These are phyloP conservation scores for Cardiocondyla obscurior DNA, from an alignment of 1,140 invertebrate genomes.

Conservation along the genomic window DNA sequence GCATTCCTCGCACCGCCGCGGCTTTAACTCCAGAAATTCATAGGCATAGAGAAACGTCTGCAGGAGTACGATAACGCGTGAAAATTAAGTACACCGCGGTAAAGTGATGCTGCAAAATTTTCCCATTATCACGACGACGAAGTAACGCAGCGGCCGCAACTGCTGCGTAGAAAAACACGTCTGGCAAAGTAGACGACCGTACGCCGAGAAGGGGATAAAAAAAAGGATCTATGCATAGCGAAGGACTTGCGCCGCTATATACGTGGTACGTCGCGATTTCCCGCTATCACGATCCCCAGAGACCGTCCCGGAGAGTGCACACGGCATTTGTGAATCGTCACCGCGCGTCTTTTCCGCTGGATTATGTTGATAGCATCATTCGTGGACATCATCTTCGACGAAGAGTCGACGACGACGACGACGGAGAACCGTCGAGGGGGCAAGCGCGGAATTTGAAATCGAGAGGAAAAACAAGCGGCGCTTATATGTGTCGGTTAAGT, in stretches of 20 bases:
- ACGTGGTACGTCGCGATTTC: conserved; percentile 55
- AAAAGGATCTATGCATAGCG: conserved; percentile 44
- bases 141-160: neutral
- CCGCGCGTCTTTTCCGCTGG: conserved; percentile 44
- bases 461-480: conserved; percentile 60
- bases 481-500: neutral
- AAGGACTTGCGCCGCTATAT: conserved; percentile 3
- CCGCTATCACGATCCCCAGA: conserved; percentile 57
- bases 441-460: conserved; percentile 23
- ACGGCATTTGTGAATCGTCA: conserved; percentile 54
- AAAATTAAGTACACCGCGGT: neutral
- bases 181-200: conserved; percentile 60
- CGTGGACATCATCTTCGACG: conserved; percentile 50
- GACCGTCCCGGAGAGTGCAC: neutral
- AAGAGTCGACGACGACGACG: neutral
- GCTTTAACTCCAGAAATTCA: neutral
- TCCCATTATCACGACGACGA: conserved; percentile 1
- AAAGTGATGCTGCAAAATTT: conserved; percentile 4
- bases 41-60: neutral
- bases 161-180: conserved; percentile 62
- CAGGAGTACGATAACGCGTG: neutral
- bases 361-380: conserved; percentile 66
- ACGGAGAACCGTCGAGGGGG: neutral
- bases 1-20: too few species aligned
- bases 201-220: conserved; percentile 36